Conservation (phyloP, 2,888 invertebrate species). For the Desoria tigrina region DNA sequence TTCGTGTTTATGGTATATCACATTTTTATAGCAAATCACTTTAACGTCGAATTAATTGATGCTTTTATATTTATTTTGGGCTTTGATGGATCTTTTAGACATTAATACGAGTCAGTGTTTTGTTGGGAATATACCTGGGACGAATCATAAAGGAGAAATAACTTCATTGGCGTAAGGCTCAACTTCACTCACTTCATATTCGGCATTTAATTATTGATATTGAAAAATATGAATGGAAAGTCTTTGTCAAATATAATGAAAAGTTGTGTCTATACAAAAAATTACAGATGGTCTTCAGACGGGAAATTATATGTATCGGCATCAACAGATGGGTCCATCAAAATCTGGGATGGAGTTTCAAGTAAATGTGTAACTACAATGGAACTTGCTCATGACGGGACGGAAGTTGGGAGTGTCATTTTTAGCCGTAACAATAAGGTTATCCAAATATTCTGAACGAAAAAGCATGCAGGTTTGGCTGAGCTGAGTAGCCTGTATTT, state of each 20-base stretch:
- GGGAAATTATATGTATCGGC: slow-evolving; percentile 78
- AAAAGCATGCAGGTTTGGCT: no score
- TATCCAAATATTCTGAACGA: no score
- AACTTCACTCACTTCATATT: not conserved
- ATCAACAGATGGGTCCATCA: slow-evolving; percentile 89
- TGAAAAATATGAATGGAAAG: no score
- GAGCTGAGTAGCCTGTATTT: no score
- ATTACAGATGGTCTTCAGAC: slow-evolving; percentile 65
- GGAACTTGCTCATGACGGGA: slow-evolving; percentile 88
- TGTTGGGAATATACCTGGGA: slow-evolving; percentile 79
- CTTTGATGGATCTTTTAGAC: slow-evolving; percentile 5
- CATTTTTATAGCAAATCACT: not conserved
- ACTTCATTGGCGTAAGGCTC: slow-evolving; percentile 61
- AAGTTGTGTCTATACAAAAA: no score
- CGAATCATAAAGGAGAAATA: slow-evolving; percentile 69
- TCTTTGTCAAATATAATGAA: no score
- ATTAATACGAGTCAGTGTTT: slow-evolving; percentile 94
- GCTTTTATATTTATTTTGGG: not conserved
- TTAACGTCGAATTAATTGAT: no score
- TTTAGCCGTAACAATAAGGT: slow-evolving; percentile 97
- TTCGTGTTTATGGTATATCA: slow-evolving; percentile 81
- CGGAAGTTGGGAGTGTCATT: slow-evolving; percentile 88
- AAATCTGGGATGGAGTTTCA: slow-evolving; percentile 96
- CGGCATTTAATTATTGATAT: no score
- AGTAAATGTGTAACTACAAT: slow-evolving; percentile 91